Conservation (phyloP, 2,113 vertebrate species). For the Dissostichus mawsoni region DNA sequence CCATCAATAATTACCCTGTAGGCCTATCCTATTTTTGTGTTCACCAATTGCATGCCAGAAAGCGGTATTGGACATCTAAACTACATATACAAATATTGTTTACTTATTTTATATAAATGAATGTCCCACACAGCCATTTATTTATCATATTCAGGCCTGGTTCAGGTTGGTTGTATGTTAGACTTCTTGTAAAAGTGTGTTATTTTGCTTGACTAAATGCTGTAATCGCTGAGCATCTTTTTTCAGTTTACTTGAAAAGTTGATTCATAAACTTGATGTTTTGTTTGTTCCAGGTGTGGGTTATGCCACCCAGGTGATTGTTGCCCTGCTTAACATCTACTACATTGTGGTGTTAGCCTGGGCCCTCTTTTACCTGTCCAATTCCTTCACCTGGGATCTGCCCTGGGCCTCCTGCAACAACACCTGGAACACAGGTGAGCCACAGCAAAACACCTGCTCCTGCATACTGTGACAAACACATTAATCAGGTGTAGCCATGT, state of each 20-base stretch:
- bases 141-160: no score
- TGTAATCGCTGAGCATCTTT: neutral
- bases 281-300: constrained; percentile 86
- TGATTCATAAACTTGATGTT: neutral
- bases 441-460: neutral
- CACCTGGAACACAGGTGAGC: constrained; percentile 93
- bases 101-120: no score
- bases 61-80: no score
- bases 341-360: constrained; percentile 96
- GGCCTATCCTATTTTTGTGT: no score
- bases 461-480: neutral
- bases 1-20: no score
- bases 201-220: no score
- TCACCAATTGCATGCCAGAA: no score
- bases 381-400: constrained; percentile 91
- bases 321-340: constrained; percentile 91
- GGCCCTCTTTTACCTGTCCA: constrained; percentile 94
- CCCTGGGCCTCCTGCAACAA: constrained; percentile 95
- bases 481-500: neutral
- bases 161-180: no score
- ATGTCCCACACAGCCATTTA: no score
- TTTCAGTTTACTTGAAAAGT: no score
- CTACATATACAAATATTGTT: no score
- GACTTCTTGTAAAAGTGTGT: no score
- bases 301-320: constrained; percentile 93